Conservation (phyloP, 2,113 vertebrate genomes). For the Melanotaenia duboulayi region DNA sequence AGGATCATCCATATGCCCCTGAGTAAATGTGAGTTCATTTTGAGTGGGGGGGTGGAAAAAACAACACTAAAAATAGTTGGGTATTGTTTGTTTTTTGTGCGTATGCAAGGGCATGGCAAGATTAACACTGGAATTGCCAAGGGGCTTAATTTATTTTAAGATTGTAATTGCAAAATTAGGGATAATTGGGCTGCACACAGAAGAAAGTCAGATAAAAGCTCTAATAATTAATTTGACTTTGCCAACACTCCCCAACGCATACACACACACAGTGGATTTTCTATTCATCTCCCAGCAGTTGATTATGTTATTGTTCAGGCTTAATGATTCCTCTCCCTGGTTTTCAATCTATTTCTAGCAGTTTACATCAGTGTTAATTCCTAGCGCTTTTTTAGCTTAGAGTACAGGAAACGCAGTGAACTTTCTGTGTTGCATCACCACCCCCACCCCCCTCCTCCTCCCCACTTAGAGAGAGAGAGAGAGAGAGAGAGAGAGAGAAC, state of each 20-base stretch:
- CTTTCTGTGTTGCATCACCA: conserved; percentile 63
- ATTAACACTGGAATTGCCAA: conserved; percentile 75
- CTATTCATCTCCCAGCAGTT: conserved; percentile 55
- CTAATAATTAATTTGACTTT: conserved; percentile 78
- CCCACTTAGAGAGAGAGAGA: too few species aligned
- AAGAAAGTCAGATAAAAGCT: conserved; percentile 76
- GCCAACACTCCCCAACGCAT: conserved; percentile 38
- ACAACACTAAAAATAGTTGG: conserved; percentile 68
- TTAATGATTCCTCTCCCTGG: conserved; percentile 60
- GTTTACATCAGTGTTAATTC: conserved; percentile 69
- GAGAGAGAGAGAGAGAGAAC: too few species aligned
- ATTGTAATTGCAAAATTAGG: conserved; percentile 79
- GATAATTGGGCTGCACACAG: conserved; percentile 76
- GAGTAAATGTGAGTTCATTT: conserved; percentile 61
- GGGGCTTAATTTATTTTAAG: conserved; percentile 73
- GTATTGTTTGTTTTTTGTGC: conserved; percentile 62
- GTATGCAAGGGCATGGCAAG: conserved; percentile 68
- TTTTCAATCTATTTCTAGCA: conserved; percentile 72
- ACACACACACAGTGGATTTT: conserved; percentile 41
- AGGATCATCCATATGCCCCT: conserved; percentile 72
- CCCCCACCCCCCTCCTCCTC: too few species aligned
- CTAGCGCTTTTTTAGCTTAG: conserved; percentile 33
- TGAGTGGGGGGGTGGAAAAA: neutral
- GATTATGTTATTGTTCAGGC: conserved; percentile 68
- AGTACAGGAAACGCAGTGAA: conserved; percentile 43